Conservation (phyloP, 2,113 vertebrate genomes). For the Lepus americanus region DNA sequence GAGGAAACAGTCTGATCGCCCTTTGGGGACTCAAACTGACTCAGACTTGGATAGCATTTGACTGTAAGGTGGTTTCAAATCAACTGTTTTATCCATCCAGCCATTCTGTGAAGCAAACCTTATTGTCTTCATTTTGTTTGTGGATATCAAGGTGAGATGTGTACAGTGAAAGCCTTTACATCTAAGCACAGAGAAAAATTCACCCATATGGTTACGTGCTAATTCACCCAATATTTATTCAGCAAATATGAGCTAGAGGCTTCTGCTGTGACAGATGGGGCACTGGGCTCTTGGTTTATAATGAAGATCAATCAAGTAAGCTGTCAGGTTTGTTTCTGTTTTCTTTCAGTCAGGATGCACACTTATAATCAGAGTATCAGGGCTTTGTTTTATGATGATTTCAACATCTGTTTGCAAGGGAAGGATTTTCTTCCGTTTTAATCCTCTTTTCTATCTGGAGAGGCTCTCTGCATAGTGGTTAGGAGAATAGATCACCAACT, state of each 20-base stretch:
- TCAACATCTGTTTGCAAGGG: slow-evolving; percentile 5
- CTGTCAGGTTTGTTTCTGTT: neutral
- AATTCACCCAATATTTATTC: neutral
- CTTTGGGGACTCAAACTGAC: neutral
- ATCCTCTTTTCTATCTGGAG: neutral
- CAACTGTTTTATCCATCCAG: neutral
- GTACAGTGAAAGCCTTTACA: neutral
- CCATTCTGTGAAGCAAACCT: neutral
- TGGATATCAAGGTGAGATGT: neutral
- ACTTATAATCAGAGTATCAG: neutral
- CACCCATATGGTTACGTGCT: neutral
- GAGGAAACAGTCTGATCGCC: neutral
- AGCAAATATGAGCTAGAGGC: slow-evolving; percentile 19
- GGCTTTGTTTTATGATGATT: neutral
- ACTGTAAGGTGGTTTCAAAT: neutral
- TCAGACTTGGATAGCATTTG: neutral
- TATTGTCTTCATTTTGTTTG: neutral
- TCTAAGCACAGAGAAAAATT: neutral
- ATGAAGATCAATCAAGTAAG: neutral
- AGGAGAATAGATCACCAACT: neutral
- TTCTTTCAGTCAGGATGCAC: neutral
- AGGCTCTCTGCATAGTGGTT: neutral
- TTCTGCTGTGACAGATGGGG: neutral
- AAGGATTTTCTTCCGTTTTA: slow-evolving; percentile 6
- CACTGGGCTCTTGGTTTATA: neutral